Conservation (phyloP, 2,797 vertebrate genomes). For the Clarias laeviceps region DNA sequence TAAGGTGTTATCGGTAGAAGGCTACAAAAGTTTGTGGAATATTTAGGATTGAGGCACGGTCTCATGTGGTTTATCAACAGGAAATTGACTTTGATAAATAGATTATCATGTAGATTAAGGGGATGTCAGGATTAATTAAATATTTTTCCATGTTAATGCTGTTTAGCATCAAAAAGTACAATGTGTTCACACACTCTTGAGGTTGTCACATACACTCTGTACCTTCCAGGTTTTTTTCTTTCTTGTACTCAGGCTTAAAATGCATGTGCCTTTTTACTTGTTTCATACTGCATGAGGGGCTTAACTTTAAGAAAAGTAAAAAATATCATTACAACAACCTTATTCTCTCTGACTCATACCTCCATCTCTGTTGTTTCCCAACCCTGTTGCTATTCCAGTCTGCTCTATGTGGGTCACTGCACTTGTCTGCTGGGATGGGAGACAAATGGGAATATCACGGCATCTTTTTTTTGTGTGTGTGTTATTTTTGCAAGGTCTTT, state of each 20-base stretch:
- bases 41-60: not conserved
- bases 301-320: constrained; percentile 38
- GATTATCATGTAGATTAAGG: constrained; percentile 5
- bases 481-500: constrained; percentile 28
- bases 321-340: constrained; percentile 16
- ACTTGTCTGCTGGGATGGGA: constrained; percentile 45
- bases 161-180: constrained; percentile 8
- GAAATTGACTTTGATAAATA: constrained; percentile 21
- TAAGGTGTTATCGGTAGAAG: constrained; percentile 1
- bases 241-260: not conserved
- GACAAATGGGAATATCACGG: constrained; percentile 54
- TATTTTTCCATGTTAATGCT: not conserved
- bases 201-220: not conserved
- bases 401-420: constrained; percentile 56
- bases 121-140: not conserved
- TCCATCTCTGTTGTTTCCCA: constrained; percentile 39
- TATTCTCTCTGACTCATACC: constrained; percentile 34
- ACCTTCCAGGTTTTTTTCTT: not conserved
- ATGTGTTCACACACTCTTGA: not conserved
- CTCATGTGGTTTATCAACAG: not conserved
- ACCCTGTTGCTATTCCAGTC: constrained; percentile 55
- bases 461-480: not conserved
- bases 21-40: constrained; percentile 7
- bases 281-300: not conserved
- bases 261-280: not conserved